Percentiles rank a stretch among this genome's conserved stretches.
phyloP scores from a whole-genome alignment of 1,140 invertebrate species.

The Ylistrum balloti region DNA sequence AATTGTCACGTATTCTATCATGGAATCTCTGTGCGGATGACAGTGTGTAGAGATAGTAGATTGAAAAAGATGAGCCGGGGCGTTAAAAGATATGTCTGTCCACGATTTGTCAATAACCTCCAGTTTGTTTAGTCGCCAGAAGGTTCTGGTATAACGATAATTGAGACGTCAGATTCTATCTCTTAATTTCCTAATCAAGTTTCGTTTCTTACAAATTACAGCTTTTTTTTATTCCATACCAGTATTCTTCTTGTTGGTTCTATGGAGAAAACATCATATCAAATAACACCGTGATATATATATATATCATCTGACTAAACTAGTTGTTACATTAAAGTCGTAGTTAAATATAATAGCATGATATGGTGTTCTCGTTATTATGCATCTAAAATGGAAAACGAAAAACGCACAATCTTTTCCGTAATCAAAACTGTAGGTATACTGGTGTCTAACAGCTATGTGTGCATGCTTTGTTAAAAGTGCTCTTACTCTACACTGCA shows the following conservation, averaged over 20 bases:
- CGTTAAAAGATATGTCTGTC: slow-evolving; percentile 24
- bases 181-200: not conserved
- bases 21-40: not conserved
- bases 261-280: no score
- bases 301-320: no score
- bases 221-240: not conserved
- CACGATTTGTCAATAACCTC: not conserved
- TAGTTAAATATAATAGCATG: no score
- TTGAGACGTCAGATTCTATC: not conserved
- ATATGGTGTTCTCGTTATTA: no score
- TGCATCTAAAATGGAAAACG: no score
- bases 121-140: not conserved
- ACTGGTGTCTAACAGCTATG: no score
- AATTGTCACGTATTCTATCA: not conserved
- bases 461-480: no score
- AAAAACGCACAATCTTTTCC: no score
- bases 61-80: not conserved
- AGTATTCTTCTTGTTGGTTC: not conserved
- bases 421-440: no score
- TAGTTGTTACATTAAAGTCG: no score
- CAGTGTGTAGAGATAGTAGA: not conserved
- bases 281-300: no score
- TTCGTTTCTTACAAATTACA: not conserved
- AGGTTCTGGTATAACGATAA: not conserved
- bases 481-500: no score